A percentile compares a stretch with the other conserved stretches of the same genome.
phyloP scores from a whole-genome alignment of 2,797 vertebrate genomes.

The Myotis myotis region DNA sequence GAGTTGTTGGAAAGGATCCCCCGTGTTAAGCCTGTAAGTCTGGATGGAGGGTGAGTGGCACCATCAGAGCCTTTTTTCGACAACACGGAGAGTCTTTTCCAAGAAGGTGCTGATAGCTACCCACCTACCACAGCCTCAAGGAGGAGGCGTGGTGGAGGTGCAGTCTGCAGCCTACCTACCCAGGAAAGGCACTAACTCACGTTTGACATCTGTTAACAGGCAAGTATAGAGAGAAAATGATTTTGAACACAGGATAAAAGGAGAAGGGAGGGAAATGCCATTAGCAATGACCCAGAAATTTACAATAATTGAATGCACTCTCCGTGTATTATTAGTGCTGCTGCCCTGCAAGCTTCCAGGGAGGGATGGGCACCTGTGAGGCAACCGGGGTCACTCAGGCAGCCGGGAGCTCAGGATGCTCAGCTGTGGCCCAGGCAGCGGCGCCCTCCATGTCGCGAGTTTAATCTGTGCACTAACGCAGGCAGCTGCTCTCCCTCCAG shows the following conservation, averaged over 20 bases:
- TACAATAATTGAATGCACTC: slow-evolving; percentile 82
- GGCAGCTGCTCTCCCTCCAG: not conserved
- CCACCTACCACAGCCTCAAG: not conserved
- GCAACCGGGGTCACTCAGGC: slow-evolving; percentile 58
- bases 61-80: not conserved
- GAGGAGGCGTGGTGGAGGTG: not conserved
- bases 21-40: not conserved
- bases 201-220: not conserved
- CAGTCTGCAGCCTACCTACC: too few relatives aligned
- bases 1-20: not conserved
- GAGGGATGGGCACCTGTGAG: slow-evolving; percentile 65
- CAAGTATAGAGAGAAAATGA: slow-evolving; percentile 8
- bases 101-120: not conserved
- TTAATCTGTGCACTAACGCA: not conserved
- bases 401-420: slow-evolving; percentile 23
- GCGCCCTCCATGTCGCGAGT: not conserved
- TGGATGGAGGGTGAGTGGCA: not conserved
- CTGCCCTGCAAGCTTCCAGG: slow-evolving; percentile 73
- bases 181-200: not conserved
- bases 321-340: slow-evolving; percentile 80
- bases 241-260: slow-evolving; percentile 69
- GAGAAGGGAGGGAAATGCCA: slow-evolving; percentile 73
- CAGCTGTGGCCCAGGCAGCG: not conserved
- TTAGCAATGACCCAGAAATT: slow-evolving; percentile 76
- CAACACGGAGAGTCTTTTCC: not conserved